A percentile compares a stretch with the other conserved stretches of the same genome.
phyloP scores from a whole-genome alignment of 2,888 invertebrate genomes.

The Pseudococcus longispinus region DNA sequence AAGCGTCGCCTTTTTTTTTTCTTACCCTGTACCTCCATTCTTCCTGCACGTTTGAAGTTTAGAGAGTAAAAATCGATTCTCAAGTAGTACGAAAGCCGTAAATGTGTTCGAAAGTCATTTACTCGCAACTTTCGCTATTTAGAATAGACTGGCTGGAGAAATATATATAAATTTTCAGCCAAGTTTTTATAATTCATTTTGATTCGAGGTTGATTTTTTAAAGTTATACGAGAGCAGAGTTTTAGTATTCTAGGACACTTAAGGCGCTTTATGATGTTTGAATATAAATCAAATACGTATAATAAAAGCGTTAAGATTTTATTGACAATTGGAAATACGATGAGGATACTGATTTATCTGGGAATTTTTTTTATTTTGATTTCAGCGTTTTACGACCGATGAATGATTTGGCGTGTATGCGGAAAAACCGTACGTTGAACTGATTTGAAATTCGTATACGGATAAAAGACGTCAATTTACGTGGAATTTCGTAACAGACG shows the following conservation, averaged over 20 bases:
- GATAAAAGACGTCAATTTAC: too few relatives aligned
- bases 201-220: constrained; percentile 5
- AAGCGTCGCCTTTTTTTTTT: too few relatives aligned
- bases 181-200: background rate
- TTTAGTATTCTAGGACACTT: constrained; percentile 19
- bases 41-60: background rate
- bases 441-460: background rate
- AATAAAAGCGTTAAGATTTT: constrained; percentile 8
- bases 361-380: background rate
- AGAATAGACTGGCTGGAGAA: background rate
- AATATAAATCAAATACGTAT: constrained; percentile 16
- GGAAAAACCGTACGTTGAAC: background rate
- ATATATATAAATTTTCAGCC: background rate
- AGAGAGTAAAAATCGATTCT: constrained; percentile 6
- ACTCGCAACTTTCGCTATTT: constrained; percentile 26
- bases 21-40: background rate
- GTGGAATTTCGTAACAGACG: too few relatives aligned
- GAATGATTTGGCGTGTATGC: background rate
- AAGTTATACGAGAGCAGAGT: background rate
- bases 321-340: background rate
- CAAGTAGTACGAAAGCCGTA: background rate
- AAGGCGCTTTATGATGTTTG: constrained; percentile 15
- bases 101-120: constrained; percentile 18
- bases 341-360: background rate
- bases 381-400: background rate